Evolutionary conservation across 2,888 invertebrate species (phyloP).

Genomic region (Drosophila nigritarsus): DNA sequence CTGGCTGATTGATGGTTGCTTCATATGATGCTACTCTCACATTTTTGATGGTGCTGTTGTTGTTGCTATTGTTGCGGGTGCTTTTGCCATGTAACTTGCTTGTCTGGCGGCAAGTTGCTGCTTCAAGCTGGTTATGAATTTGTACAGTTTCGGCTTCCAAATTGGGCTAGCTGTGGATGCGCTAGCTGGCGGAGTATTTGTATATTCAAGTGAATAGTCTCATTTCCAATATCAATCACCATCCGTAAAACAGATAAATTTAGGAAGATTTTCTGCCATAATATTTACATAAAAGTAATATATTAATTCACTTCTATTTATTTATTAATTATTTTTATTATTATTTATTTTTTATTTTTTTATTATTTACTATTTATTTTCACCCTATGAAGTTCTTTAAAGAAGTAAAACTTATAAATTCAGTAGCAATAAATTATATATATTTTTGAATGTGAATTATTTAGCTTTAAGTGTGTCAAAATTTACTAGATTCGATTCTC

Average conservation of each 20-base stretch:
- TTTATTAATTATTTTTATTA: background rate
- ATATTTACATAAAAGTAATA: background rate
- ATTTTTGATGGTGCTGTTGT: conserved; percentile 10
- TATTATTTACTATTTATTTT: background rate
- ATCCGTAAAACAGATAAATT: conserved; percentile 16
- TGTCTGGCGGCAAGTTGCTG: conserved; percentile 41
- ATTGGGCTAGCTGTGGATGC: conserved; percentile 23
- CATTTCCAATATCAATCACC: conserved; percentile 29
- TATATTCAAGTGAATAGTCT: conserved; percentile 25
- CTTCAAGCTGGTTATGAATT: conserved; percentile 67
- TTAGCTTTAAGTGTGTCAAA: background rate
- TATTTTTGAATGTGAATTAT: background rate
- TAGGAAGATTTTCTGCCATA: background rate
- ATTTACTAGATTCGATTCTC: background rate
- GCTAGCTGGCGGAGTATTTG: background rate
- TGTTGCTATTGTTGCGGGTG: conserved; percentile 23
- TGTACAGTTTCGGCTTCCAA: conserved; percentile 62
- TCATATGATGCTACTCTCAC: conserved; percentile 53
- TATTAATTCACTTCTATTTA: background rate
- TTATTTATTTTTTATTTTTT: too few species aligned
- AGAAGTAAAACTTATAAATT: background rate
- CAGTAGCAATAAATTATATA: background rate
- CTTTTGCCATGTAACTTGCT: conserved; percentile 31
- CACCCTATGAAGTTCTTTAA: background rate
- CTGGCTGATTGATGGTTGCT: conserved; percentile 75